Base-by-base conservation (phyloP, 1,140 invertebrate species). In the Pectinophora gossypiella region DNA sequence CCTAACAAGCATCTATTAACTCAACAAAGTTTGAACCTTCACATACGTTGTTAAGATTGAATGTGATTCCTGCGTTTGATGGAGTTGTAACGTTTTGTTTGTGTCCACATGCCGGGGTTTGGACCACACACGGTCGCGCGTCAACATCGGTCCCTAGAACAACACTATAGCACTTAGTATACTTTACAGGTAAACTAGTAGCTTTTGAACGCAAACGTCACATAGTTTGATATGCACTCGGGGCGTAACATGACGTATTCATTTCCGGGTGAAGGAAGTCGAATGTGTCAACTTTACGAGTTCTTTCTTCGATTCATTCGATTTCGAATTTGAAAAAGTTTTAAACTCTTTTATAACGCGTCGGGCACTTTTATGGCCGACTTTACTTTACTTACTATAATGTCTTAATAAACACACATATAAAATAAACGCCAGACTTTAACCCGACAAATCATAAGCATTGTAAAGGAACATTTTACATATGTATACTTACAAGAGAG, bases 111-210 rank as follows among this genome's bases (percentile, higher is more conserved):
- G 36, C 6, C 1, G 6, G 48, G 48, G 36, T 62, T 61, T 55
- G 65, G 83, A 86, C 83, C 83, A 86, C 83, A 86, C 83, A 86
- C 81, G 77, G 58, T 61, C 65, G 58, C 66, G 59, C 72, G 76
- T 79, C 83, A 77, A 68, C 68, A 76, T 72, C 51, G 72, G 67
- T 63, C 68, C 68, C 60, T 78, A 79, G 72, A 84, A 86, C 74
- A 84, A 86, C 80, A 86, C 66, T 68, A 76, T 70, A 76, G 66
- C 75, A 80, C 72, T 85, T 80, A 81, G 74, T 85, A 76, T 72
- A 78, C 68, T 86, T 82, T 67, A 67, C 73, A 80, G 76, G 79
- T 81, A 82, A 76, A 80, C 73, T 70, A 74, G 78, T 76, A 76
- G 70, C 72, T 61, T n/a, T 57, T 64, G 58, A 59, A 71, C 54